phyloP scores from a whole-genome alignment of 2,113 vertebrate species.

The Ameiurus melas region DNA sequence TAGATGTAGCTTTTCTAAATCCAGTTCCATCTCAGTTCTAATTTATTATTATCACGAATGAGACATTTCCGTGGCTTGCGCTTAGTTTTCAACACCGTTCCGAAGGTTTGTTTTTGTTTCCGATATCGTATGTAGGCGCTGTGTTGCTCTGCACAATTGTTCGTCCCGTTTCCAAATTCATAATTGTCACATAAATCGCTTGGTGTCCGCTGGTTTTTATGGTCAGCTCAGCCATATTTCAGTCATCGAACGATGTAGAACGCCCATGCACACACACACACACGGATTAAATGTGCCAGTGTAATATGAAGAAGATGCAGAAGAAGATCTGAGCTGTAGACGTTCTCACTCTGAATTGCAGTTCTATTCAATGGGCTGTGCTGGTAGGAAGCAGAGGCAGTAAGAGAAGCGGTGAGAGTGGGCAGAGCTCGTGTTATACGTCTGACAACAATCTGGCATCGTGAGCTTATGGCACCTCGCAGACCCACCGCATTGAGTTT shows the following conservation, averaged over 20 bases:
- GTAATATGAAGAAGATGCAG: background rate
- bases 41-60: background rate
- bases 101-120: conserved; percentile 16
- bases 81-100: background rate
- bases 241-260: background rate
- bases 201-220: background rate
- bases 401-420: conserved; percentile 29
- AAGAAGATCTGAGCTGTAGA: conserved; percentile 24
- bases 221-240: background rate
- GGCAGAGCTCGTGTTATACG: conserved; percentile 38
- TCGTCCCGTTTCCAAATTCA: background rate
- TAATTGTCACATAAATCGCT: background rate
- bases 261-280: background rate
- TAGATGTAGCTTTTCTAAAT: background rate
- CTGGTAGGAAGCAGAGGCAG: conserved; percentile 31
- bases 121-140: background rate
- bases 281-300: conserved; percentile 2
- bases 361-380: conserved; percentile 33
- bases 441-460: conserved; percentile 47
- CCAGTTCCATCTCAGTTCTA: background rate
- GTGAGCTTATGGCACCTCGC: conserved; percentile 32
- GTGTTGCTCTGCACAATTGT: background rate
- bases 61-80: background rate
- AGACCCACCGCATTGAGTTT: conserved; percentile 55
- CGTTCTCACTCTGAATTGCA: conserved; percentile 7